These are phyloP conservation scores for Archaeoteleia sp. DNA, from an alignment of 2,888 invertebrate species.

Conservation along the genomic window DNA sequence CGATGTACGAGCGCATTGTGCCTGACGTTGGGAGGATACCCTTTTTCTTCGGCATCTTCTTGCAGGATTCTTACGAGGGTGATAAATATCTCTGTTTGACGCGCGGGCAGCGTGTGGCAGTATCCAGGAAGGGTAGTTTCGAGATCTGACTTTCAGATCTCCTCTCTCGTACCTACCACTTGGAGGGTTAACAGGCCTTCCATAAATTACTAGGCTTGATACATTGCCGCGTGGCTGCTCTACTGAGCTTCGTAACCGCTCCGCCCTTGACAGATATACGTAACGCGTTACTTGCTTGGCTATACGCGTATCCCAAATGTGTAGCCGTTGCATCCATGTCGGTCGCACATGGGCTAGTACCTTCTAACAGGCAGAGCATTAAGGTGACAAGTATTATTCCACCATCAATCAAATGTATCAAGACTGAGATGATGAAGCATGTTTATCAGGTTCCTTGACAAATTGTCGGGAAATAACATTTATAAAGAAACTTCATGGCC, in stretches of 20 bases:
- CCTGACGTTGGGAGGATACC: background rate
- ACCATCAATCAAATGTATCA: no score
- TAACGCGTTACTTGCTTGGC: conserved; percentile 37
- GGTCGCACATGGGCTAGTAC: conserved; percentile 37
- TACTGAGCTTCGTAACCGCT: conserved; percentile 60
- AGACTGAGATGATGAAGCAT: no score
- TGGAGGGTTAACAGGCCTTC: conserved; percentile 65
- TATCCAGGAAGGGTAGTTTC: conserved; percentile 48
- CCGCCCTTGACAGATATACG: conserved; percentile 58
- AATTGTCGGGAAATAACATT: no score
- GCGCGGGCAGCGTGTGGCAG: conserved; percentile 24
- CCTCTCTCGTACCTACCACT: conserved; percentile 62
- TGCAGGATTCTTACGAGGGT: conserved; percentile 21
- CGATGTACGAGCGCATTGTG: background rate
- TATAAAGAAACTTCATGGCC: no score
- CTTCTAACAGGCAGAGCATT: conserved; percentile 11
- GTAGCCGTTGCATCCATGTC: conserved; percentile 36
- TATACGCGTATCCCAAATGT: conserved; percentile 42
- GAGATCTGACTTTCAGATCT: conserved; percentile 69
- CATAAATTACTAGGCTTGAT: conserved; percentile 69
- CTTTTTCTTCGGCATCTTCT: conserved; percentile 13
- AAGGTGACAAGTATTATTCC: conserved; percentile 6
- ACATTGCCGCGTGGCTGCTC: conserved; percentile 65
- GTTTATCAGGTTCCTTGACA: no score
- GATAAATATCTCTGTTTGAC: conserved; percentile 33